A percentile compares a stretch with the other conserved stretches of the same genome.
Conservation (phyloP, 2,797 vertebrate genomes). For the Alfaro cultratus region DNA sequence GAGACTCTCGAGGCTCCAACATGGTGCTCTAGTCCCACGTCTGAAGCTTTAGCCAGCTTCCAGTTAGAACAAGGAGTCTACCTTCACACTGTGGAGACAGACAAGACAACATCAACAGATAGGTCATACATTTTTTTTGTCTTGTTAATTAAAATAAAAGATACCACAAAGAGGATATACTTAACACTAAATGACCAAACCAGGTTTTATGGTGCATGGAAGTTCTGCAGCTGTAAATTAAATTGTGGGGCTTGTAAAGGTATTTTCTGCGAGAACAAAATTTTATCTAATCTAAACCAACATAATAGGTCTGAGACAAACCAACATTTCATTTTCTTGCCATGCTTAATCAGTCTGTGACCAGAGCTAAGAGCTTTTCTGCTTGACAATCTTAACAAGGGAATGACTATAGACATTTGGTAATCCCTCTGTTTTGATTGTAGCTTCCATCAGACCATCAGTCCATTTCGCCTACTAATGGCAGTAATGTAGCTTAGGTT, state of each 20-base stretch:
- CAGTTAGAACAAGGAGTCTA: background rate
- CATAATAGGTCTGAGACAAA: background rate
- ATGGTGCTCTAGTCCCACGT: constrained; percentile 66
- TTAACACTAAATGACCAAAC: background rate
- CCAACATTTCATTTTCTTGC: background rate
- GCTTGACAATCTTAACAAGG: background rate
- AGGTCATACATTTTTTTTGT: background rate
- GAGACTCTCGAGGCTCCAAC: constrained; percentile 73
- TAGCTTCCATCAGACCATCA: background rate
- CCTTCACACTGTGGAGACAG: constrained; percentile 38
- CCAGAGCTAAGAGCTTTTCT: background rate
- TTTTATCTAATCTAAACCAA: background rate
- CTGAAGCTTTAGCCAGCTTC: constrained; percentile 32
- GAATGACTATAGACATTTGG: background rate
- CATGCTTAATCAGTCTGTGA: background rate
- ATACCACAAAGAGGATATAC: background rate
- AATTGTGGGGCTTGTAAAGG: background rate
- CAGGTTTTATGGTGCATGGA: background rate
- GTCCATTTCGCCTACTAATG: background rate
- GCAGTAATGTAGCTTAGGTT: background rate
- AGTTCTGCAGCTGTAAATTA: background rate
- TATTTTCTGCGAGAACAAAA: background rate
- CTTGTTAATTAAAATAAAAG: background rate
- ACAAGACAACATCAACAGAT: background rate
- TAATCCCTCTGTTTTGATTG: too few relatives aligned